phyloP scores from a whole-genome alignment of 2,888 invertebrate species.

The Lithophane ornitopus region DNA sequence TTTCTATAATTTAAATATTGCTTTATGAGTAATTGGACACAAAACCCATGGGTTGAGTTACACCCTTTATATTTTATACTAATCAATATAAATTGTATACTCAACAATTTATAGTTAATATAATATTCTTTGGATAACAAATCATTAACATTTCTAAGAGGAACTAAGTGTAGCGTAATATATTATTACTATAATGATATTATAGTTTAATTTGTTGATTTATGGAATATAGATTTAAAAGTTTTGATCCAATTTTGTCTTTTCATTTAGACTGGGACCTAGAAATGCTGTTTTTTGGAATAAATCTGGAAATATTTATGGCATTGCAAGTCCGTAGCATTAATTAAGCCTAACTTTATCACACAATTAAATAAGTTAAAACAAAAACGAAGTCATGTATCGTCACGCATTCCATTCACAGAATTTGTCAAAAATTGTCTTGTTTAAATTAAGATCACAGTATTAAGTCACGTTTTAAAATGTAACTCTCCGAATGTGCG shows the following conservation, averaged over 20 bases:
- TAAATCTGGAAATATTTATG: constrained; percentile 84
- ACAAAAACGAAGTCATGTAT: constrained; percentile 81
- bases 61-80: constrained; percentile 80
- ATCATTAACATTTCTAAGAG: constrained; percentile 89
- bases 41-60: constrained; percentile 74
- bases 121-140: constrained; percentile 90
- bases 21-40: constrained; percentile 82
- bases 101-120: constrained; percentile 86
- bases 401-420: constrained; percentile 84
- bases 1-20: constrained; percentile 87
- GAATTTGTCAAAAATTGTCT: constrained; percentile 88
- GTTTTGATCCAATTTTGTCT: constrained; percentile 70
- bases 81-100: constrained; percentile 82
- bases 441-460: constrained; percentile 91
- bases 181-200: constrained; percentile 74
- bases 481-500: constrained; percentile 87
- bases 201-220: constrained; percentile 70
- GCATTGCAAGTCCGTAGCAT: constrained; percentile 83
- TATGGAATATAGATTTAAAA: constrained; percentile 70
- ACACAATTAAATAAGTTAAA: constrained; percentile 88
- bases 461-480: constrained; percentile 89
- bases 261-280: constrained; percentile 75
- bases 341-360: constrained; percentile 87
- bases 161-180: constrained; percentile 85
- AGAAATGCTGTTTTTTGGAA: constrained; percentile 87